Evolutionary conservation across 2,888 invertebrate species (phyloP), one percentile per base, ranked within the genome.

Genomic region (Andricus curvator): DNA sequence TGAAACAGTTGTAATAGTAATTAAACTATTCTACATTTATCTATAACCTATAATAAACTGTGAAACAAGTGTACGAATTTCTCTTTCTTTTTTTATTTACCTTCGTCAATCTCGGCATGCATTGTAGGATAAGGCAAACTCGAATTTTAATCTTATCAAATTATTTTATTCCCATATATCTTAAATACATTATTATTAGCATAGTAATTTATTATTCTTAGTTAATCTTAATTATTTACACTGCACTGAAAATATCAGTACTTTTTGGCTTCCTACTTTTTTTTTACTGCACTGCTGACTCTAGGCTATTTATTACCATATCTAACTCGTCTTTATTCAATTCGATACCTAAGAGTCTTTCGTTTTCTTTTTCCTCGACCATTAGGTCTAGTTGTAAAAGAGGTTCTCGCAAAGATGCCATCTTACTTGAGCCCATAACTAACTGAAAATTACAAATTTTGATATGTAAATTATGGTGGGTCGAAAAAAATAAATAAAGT

Each of bases 361-460:
- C 84, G 2, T 84, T 80, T 29, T 87, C 84, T n/a, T 86, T 88
- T 17, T 87, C 85, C 82, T 90, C 88, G 4, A 90, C 64, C 44
- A 84, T 85, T 33, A 94, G 88, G 86, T 94, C 93, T 67, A 94
- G 78, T 83, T 94, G 94, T 48, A 94, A 85, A 48, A 94, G 85
- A 11, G 94, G 93, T 89, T 94, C 93, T 82, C 93, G 91, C 22
- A 94, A 82, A 0, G 93, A 90, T 56, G 93, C 93, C 80, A 94
- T 87, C 85, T 93, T 93, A 79, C 94, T 94, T 66, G 94, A 93
- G 29, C 94, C 94, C 89, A 94, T 92, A 44, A 94, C 87, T 90
- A 94, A 93, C 92, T 93, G 80, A 29, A 86, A 87, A 56, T 77
- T 15, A 15, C 67, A 37, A 44, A 37, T 67, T 56, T 48, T 33